phyloP scores from a whole-genome alignment of 2,113 vertebrate genomes.

The Peromyscus californicus region DNA sequence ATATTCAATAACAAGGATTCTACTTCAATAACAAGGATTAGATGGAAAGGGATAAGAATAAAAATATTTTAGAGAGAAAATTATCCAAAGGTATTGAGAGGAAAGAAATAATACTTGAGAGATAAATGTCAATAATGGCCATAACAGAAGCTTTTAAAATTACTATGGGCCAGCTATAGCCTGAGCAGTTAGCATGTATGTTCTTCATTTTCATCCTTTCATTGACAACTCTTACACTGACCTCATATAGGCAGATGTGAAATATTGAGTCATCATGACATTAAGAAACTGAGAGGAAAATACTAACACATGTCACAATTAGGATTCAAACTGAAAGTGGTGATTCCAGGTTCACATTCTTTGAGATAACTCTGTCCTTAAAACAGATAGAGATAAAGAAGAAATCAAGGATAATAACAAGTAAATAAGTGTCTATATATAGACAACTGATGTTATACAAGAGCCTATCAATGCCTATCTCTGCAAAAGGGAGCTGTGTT shows the following conservation, averaged over 20 bases:
- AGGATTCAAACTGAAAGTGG: background rate
- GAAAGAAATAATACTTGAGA: background rate
- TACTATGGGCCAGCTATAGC: background rate
- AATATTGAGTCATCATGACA: background rate
- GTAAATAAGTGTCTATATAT: background rate
- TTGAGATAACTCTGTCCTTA: background rate
- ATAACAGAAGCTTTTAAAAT: background rate
- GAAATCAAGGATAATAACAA: background rate
- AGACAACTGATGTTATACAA: background rate
- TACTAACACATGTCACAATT: background rate
- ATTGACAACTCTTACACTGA: background rate
- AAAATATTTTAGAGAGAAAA: background rate
- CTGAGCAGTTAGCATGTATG: background rate
- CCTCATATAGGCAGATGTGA: background rate
- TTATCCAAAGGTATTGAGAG: background rate
- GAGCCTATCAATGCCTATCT: background rate
- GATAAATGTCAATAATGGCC: background rate
- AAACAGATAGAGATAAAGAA: background rate
- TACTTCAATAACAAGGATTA: too few species aligned
- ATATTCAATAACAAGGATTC: too few species aligned
- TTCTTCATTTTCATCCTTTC: background rate
- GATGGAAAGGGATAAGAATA: background rate
- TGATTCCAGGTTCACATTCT: background rate
- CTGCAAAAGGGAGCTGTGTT: background rate
- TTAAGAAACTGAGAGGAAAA: background rate